Conservation (phyloP, 2,113 vertebrate species). For the Phodopus roborovskii region DNA sequence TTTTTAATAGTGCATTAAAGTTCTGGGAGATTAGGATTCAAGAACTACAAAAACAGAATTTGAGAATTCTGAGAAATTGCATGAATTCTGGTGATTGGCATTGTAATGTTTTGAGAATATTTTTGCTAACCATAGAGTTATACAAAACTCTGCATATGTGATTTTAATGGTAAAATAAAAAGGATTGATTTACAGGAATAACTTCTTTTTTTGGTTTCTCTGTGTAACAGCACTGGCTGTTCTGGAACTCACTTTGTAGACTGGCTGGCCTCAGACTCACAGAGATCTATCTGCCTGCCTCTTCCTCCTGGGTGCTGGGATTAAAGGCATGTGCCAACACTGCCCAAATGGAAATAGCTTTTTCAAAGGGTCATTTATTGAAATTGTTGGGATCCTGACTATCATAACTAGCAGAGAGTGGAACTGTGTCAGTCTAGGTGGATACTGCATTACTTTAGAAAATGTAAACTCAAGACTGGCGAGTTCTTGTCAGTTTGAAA, state of each 20-base stretch:
- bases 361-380: constrained; percentile 43
- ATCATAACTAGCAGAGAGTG: constrained; percentile 1
- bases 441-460: constrained; percentile 50
- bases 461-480: constrained; percentile 44
- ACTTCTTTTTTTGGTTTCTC: background rate
- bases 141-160: constrained; percentile 37
- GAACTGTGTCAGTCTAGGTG: constrained; percentile 56
- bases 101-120: constrained; percentile 56
- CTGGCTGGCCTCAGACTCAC: no score
- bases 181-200: background rate
- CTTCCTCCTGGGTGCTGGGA: no score
- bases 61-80: constrained; percentile 33
- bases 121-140: constrained; percentile 31
- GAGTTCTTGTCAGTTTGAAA: constrained; percentile 71
- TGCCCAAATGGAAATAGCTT: background rate
- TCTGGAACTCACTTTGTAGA: no score
- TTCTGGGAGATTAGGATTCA: constrained; percentile 43
- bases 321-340: no score
- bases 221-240: no score
- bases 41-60: constrained; percentile 8
- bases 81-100: constrained; percentile 20
- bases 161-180: constrained; percentile 57
- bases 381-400: constrained; percentile 17
- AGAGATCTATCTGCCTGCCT: no score
- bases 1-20: constrained; percentile 31